Conservation (phyloP, 1,140 invertebrate species). For the Bombus sylvicola region DNA sequence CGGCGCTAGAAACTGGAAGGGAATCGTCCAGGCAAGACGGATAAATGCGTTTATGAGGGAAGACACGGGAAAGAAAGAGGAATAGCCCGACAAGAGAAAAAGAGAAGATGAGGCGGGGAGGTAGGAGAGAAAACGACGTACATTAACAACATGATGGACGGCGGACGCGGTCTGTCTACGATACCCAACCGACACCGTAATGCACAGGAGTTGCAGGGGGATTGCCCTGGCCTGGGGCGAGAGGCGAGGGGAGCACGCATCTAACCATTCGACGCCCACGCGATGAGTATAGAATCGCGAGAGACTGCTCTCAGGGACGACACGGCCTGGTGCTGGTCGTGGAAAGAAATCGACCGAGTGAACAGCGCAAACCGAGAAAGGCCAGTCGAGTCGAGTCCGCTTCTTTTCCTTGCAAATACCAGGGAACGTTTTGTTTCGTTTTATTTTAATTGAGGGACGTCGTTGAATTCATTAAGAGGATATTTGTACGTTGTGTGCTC, state of each 20-base stretch:
- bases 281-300: slow-evolving; percentile 46
- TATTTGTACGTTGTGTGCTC: not conserved
- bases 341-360: slow-evolving; percentile 6
- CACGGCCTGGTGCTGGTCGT: not conserved
- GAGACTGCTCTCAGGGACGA: slow-evolving; percentile 44
- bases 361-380: not conserved
- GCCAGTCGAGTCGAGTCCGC: not conserved
- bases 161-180: slow-evolving; percentile 67
- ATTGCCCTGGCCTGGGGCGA: not conserved
- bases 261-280: slow-evolving; percentile 62
- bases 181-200: slow-evolving; percentile 58
- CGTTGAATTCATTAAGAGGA: not conserved
- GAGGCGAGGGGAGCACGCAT: slow-evolving; percentile 2
- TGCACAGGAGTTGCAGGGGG: slow-evolving; percentile 48
- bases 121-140: slow-evolving; percentile 63
- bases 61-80: slow-evolving; percentile 26
- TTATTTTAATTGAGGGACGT: not conserved
- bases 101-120: slow-evolving; percentile 17
- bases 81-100: slow-evolving; percentile 8
- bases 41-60: slow-evolving; percentile 60
- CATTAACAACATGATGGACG: slow-evolving; percentile 73
- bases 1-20: slow-evolving; percentile 12
- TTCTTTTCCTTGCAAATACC: slow-evolving; percentile 9
- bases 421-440: not conserved
- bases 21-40: slow-evolving; percentile 42